These are phyloP conservation scores for Stictocephala bisonia DNA, from an alignment of 2,888 invertebrate genomes.

Conservation along the genomic window DNA sequence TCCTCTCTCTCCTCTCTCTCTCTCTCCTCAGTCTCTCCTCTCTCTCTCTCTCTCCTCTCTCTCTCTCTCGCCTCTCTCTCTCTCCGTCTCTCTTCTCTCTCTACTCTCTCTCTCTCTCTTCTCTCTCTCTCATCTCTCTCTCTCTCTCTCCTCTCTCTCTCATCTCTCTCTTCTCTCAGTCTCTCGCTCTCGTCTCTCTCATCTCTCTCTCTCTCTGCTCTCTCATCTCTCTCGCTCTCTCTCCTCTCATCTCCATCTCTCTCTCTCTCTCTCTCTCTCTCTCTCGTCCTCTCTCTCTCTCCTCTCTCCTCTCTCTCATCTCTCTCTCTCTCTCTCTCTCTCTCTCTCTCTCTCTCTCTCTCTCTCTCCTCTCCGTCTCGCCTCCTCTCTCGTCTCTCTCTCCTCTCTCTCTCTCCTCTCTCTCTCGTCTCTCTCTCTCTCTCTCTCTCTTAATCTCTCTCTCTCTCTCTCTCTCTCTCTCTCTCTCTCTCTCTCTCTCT, in stretches of 20 bases:
- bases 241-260: not conserved
- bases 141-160: no score
- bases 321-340: not conserved
- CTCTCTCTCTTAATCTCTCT: not conserved
- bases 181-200: no score
- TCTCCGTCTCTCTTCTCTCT: no score
- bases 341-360: not conserved
- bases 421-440: not conserved
- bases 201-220: no score
- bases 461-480: not conserved
- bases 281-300: not conserved
- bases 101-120: no score
- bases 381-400: not conserved
- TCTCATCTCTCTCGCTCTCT: no score
- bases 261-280: not conserved
- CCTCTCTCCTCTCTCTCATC: not conserved
- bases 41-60: no score
- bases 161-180: no score
- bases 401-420: not conserved
- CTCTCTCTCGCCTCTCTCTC: no score
- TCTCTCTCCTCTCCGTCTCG: not conserved
- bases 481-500: not conserved
- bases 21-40: no score
- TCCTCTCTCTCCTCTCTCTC: no score
- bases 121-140: no score